Percentiles rank a stretch among this genome's conserved stretches.
Conservation (phyloP, 2,888 invertebrate genomes). For the Halocaridina rubra region DNA sequence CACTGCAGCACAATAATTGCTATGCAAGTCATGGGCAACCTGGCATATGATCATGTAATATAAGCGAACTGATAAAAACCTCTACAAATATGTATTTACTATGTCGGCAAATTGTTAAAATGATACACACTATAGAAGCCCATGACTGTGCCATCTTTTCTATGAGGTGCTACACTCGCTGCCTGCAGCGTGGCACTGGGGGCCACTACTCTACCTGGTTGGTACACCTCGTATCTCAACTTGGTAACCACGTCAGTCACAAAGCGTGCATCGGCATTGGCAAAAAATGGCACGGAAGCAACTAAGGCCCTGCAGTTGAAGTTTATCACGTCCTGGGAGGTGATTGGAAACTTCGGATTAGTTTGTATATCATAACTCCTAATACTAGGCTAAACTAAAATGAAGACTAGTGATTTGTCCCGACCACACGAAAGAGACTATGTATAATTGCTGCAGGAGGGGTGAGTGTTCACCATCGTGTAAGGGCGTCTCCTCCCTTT, state of each 20-base stretch:
- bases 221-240: slow-evolving; percentile 98
- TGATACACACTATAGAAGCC: too few relatives aligned
- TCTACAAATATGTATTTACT: too few relatives aligned
- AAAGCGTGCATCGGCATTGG: slow-evolving; percentile 97
- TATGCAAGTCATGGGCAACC: slow-evolving; percentile 31
- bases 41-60: too few relatives aligned
- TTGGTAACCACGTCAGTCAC: slow-evolving; percentile 98
- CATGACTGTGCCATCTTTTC: slow-evolving; percentile 28
- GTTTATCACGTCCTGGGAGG: slow-evolving; percentile 88
- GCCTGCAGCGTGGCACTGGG: slow-evolving; percentile 46
- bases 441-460: slow-evolving; percentile 11
- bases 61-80: too few relatives aligned
- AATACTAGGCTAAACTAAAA: slow-evolving; percentile 51
- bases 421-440: slow-evolving; percentile 60
- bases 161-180: slow-evolving; percentile 45
- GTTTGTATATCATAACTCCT: slow-evolving; percentile 20
- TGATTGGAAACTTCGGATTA: slow-evolving; percentile 62
- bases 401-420: slow-evolving; percentile 51
- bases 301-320: slow-evolving; percentile 98
- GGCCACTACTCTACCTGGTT: slow-evolving; percentile 79
- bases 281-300: slow-evolving; percentile 98
- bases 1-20: slow-evolving; percentile 41
- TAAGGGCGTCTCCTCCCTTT: slow-evolving; percentile 42
- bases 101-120: too few relatives aligned
- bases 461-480: slow-evolving; percentile 32